Evolutionary conservation across 2,113 vertebrate genomes (phyloP).

Genomic region (Myodes glareolus): DNA sequence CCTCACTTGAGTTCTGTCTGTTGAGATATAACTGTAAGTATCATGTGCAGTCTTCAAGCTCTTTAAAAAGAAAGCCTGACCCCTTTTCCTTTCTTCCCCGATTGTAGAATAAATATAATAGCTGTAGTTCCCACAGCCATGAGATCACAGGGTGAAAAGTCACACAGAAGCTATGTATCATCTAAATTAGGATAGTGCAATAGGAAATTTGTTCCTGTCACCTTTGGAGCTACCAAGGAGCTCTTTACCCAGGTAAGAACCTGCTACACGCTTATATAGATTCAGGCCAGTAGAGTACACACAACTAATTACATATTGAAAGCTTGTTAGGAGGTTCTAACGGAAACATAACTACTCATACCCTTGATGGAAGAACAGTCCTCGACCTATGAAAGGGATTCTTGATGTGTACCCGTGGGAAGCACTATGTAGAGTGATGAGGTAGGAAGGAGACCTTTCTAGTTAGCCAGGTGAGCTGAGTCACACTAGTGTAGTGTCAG

Average conservation of each 20-base stretch:
- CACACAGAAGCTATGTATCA: not conserved
- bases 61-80: not conserved
- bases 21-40: not conserved
- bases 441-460: not conserved
- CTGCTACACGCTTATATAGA: not conserved
- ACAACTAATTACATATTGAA: not conserved
- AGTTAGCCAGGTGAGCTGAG: not conserved
- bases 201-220: not conserved
- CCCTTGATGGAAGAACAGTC: not conserved
- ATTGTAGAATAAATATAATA: not conserved
- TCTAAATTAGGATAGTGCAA: not conserved
- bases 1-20: constrained; percentile 1
- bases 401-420: not conserved
- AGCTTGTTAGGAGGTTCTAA: not conserved
- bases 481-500: not conserved
- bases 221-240: not conserved
- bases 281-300: not conserved
- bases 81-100: not conserved
- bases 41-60: not conserved
- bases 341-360: not conserved
- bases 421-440: not conserved
- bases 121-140: not conserved
- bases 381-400: too few species aligned
- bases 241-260: not conserved
- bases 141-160: not conserved